Evolutionary conservation across 2,888 invertebrate species (phyloP), one percentile per base, ranked within the genome.

Genomic region (Fissipunctia ypsillon): DNA sequence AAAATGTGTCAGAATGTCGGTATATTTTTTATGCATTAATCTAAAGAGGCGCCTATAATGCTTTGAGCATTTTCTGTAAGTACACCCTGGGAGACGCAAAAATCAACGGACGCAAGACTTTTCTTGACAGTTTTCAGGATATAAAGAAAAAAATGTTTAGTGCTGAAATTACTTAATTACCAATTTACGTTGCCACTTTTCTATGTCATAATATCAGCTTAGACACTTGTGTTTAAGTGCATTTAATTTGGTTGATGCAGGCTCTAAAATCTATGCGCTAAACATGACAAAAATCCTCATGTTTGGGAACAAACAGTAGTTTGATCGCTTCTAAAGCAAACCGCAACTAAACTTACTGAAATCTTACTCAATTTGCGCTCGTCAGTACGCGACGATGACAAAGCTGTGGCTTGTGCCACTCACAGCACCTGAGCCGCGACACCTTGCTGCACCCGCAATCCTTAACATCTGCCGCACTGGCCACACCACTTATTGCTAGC

Each of bases 371-470:
- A 78, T 86, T 61, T 89, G 88, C 80, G 28, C 69, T 25, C 84
- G 88, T 84, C 75, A 81, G 91, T 92, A 91, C 92, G 64, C 72
- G 84, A 74, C 82, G 89, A 88, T 90, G 93, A 93, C 94, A 93
- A 92, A 89, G 91, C 90, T 88, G 81, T 94, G 93, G 95, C 95
- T 94, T 95, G 95, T 93, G 95, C 94, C 93, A 90, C 88, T 90
- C 88, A 87, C 81, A 86, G 88, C 95, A 95, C 95, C 95, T 95
- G 95, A 95, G 89, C 83, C 85, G 85, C 82, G 84, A 94, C 95
- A 96, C 95, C 95, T 95, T 95, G 95, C 93, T 89, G 28, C 83
- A 80, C 76, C 75, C 89, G 88, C 93, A 79, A 94, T 93, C 92
- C 92, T 91, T 90, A 90, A 92, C 95, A 95, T 94, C 95, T 95